These are phyloP conservation scores for Meloidogyne exigua DNA, from an alignment of 1,140 invertebrate species.

Conservation along the genomic window DNA sequence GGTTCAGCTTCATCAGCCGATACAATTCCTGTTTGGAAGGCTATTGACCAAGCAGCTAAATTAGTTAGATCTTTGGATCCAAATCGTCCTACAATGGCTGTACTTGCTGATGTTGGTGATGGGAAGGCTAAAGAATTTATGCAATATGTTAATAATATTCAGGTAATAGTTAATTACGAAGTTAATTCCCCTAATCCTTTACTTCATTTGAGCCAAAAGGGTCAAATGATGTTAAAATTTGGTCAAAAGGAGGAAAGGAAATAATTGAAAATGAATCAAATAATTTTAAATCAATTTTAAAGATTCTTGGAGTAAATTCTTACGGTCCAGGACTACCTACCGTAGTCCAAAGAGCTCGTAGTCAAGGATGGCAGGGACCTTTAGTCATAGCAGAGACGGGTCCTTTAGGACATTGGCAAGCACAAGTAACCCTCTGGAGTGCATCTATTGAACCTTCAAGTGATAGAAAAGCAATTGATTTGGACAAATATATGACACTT, in stretches of 20 bases:
- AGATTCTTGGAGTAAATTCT: not conserved
- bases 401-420: not conserved
- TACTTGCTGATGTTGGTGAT: not conserved
- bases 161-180: not conserved
- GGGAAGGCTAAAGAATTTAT: not conserved
- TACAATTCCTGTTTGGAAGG: not conserved
- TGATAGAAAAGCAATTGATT: not conserved
- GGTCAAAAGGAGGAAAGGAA: no score
- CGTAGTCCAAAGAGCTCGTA: not conserved
- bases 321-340: not conserved
- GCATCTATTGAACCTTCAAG: not conserved
- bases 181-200: no score
- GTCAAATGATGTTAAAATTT: no score
- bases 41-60: not conserved
- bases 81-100: not conserved
- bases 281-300: no score
- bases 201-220: no score
- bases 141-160: not conserved
- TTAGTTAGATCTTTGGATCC: not conserved
- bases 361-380: not conserved
- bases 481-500: not conserved
- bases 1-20: not conserved
- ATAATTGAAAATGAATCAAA: no score
- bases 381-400: not conserved
- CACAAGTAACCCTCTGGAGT: not conserved